A percentile compares a stretch with the other conserved stretches of the same genome.
Evolutionary conservation across 2,797 vertebrate species (phyloP).

Genomic region (Catharus ustulatus): DNA sequence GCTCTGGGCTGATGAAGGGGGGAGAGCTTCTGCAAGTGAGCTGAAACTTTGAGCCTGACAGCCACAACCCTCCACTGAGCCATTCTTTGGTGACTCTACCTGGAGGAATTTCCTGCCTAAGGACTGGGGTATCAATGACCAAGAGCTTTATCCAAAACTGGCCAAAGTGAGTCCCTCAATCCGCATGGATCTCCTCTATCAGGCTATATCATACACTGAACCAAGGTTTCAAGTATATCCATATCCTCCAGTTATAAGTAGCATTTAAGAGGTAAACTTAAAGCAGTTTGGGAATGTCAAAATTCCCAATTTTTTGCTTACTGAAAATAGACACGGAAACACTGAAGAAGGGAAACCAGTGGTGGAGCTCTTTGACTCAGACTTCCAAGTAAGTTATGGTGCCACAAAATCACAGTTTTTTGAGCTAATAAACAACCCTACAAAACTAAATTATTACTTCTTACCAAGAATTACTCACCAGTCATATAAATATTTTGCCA

Average conservation of each 20-base stretch:
- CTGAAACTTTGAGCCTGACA: not conserved
- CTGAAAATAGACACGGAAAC: not conserved
- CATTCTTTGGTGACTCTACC: not conserved
- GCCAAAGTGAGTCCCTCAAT: not conserved
- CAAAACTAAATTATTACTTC: slow-evolving; percentile 35
- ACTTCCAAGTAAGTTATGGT: not conserved
- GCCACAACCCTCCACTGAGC: not conserved
- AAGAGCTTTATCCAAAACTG: not conserved
- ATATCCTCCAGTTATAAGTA: not conserved
- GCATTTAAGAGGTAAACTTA: not conserved
- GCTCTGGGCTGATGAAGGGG: not conserved
- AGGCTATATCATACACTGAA: not conserved
- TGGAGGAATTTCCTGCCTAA: not conserved
- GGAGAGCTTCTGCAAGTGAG: not conserved
- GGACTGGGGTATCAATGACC: too few species aligned
- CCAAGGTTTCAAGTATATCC: not conserved
- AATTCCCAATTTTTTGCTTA: not conserved
- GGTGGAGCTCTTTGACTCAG: not conserved
- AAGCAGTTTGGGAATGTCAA: not conserved
- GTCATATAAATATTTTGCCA: not conserved
- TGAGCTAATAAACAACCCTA: slow-evolving; percentile 6
- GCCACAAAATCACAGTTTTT: not conserved
- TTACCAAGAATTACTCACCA: slow-evolving; percentile 12
- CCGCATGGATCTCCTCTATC: not conserved
- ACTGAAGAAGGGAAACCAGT: not conserved